These are phyloP conservation scores for Pangasianodon gigas DNA, from an alignment of 2,113 vertebrate genomes.

Conservation along the genomic window DNA sequence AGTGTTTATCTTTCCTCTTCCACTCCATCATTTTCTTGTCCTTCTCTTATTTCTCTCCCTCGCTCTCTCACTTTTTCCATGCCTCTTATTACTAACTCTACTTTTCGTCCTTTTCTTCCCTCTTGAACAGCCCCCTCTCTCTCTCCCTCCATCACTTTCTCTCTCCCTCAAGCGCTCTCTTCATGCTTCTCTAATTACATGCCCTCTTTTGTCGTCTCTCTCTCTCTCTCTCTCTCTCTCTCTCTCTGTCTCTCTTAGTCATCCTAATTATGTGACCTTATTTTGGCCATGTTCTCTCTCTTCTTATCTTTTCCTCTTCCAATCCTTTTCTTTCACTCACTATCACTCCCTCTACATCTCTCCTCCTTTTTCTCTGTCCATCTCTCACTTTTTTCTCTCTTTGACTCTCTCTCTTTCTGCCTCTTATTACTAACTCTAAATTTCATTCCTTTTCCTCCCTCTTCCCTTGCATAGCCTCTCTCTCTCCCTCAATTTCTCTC, in stretches of 20 bases:
- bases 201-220: neutral
- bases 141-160: neutral
- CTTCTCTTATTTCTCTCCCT: neutral
- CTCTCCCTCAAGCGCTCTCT: neutral
- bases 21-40: neutral
- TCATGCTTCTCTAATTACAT: neutral
- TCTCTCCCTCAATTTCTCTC: neutral
- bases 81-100: neutral
- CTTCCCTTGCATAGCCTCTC: neutral
- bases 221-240: neutral
- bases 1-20: neutral
- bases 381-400: neutral
- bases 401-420: neutral
- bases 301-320: neutral
- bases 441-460: neutral
- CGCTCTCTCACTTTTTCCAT: neutral
- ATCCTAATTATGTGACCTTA: neutral
- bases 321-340: neutral
- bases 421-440: neutral
- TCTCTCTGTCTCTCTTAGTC: neutral
- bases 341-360: neutral
- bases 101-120: neutral
- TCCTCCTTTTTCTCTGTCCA: neutral
- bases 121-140: neutral
- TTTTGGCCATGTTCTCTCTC: neutral